Percentiles rank a stretch among this genome's conserved stretches.
phyloP scores from a whole-genome alignment of 2,113 vertebrate species.

The Brachyistius frenatus region DNA sequence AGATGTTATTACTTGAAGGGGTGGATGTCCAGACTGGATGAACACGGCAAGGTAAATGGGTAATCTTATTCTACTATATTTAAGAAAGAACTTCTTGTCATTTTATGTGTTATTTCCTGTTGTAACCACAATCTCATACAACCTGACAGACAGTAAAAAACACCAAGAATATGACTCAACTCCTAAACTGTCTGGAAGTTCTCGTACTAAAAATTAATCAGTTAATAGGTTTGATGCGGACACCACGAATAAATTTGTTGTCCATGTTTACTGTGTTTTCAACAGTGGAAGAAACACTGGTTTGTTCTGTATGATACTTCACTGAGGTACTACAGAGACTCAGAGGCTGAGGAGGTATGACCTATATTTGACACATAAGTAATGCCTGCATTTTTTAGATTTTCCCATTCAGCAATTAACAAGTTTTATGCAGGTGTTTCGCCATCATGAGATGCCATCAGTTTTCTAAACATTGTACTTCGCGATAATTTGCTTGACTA shows the following conservation, averaged over 20 bases:
- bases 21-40: slow-evolving; percentile 84
- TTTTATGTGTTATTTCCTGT: slow-evolving; percentile 3
- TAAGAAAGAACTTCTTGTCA: neutral
- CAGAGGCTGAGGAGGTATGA: slow-evolving; percentile 93
- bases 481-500: neutral
- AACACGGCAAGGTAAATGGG: slow-evolving; percentile 78
- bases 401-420: neutral
- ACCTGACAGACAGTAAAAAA: neutral
- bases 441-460: neutral
- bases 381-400: neutral
- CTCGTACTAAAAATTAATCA: neutral
- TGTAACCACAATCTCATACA: slow-evolving; percentile 21
- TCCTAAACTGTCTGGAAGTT: neutral
- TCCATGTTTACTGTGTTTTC: slow-evolving; percentile 29
- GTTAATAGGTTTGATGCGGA: neutral
- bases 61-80: neutral
- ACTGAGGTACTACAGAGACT: slow-evolving; percentile 93
- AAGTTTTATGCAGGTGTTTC: neutral
- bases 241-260: neutral
- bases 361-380: neutral
- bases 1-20: slow-evolving; percentile 79
- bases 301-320: slow-evolving; percentile 91
- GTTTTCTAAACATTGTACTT: neutral
- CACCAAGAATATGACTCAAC: neutral
- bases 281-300: slow-evolving; percentile 97